A percentile compares a stretch with the other conserved stretches of the same genome.
Evolutionary conservation across 2,888 invertebrate genomes (phyloP).

Genomic region (Entomobrya multifasciata): DNA sequence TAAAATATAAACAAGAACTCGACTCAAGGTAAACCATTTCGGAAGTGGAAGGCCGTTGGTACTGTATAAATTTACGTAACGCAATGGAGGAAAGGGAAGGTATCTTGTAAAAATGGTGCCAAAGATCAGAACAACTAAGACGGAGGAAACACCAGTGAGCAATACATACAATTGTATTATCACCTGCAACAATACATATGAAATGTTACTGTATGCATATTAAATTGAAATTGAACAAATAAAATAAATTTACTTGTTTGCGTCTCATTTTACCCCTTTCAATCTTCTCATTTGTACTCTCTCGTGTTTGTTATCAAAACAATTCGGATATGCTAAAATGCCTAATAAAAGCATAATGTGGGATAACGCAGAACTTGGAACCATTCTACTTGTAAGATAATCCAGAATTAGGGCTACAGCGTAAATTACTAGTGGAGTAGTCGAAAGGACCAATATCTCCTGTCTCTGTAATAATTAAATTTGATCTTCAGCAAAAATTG

Average conservation of each 20-base stretch:
- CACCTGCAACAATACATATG: neutral
- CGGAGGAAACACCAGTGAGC: neutral
- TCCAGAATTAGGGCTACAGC: neutral
- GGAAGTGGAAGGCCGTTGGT: neutral
- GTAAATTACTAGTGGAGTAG: neutral
- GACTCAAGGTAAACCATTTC: slow-evolving; percentile 29
- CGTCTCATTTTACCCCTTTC: neutral
- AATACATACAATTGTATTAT: neutral
- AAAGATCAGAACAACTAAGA: neutral
- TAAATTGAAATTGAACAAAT: neutral
- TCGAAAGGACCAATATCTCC: neutral
- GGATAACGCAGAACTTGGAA: neutral
- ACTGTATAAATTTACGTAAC: neutral
- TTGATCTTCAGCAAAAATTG: too few relatives aligned
- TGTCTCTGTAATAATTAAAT: neutral
- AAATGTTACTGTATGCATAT: neutral
- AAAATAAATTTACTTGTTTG: neutral
- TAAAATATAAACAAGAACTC: slow-evolving; percentile 12
- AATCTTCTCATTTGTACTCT: neutral
- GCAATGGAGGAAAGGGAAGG: slow-evolving; percentile 2
- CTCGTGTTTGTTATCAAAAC: neutral
- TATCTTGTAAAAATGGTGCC: neutral
- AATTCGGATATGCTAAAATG: neutral
- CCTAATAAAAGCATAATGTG: neutral
- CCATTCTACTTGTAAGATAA: neutral